Evolutionary conservation across 2,113 vertebrate genomes (phyloP).

Genomic region (Phyllostomus hastatus): DNA sequence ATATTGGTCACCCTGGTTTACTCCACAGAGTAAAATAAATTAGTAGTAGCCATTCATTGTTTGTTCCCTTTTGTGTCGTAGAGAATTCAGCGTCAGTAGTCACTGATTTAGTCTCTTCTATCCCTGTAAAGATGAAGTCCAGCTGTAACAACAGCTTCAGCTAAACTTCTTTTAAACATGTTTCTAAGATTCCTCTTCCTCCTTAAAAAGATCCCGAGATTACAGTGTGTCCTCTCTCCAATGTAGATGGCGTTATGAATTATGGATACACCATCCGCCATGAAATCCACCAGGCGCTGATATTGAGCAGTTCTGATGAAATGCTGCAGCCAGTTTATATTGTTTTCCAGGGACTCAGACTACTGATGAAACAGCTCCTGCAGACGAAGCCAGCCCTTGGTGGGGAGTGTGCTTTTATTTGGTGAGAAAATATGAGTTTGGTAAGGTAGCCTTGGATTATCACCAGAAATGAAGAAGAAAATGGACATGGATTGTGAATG

Average conservation of each 20-base stretch:
- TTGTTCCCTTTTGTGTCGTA: neutral
- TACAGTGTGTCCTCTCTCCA: neutral
- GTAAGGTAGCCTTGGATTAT: neutral
- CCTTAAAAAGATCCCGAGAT: constrained; percentile 22
- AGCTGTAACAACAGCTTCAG: neutral
- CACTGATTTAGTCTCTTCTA: neutral
- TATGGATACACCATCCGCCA: neutral
- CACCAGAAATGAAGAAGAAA: constrained; percentile 5
- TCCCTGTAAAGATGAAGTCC: constrained; percentile 2
- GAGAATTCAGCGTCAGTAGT: neutral
- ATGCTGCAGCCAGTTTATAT: neutral
- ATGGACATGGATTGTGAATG: neutral
- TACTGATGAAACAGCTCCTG: neutral
- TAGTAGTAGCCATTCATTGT: neutral
- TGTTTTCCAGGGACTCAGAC: constrained; percentile 4
- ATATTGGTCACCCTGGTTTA: constrained; percentile 46
- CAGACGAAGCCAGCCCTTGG: neutral
- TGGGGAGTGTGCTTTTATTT: neutral
- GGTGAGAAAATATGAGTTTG: neutral
- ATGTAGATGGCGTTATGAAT: neutral
- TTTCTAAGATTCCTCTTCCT: constrained; percentile 18
- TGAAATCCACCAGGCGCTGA: neutral
- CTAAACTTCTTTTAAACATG: neutral
- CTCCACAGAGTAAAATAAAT: constrained; percentile 43
- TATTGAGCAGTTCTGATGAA: constrained; percentile 25